Evolutionary conservation across 35 echinoderm and acorn worm genomes (phyloP), one percentile per base, ranked within the genome.

Genomic region (Ophioderma brevispina): DNA sequence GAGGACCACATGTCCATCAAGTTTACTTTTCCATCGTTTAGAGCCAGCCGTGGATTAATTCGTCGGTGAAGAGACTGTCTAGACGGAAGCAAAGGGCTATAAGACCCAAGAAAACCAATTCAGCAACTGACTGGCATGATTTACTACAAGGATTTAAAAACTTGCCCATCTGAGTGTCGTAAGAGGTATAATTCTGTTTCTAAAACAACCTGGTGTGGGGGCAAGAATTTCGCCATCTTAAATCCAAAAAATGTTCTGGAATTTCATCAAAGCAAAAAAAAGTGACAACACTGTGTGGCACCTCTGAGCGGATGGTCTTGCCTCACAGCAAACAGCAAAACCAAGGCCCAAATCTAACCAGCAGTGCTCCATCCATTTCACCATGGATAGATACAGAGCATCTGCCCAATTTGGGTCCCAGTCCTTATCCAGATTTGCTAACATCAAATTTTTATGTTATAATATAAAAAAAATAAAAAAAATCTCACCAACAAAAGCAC

Each of bases 281-380:
- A 75, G 77, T n/a, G 86, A 87, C 37, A 40, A 23, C 13, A 40
- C 86, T 78, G 86, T 17, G 37, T 87, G 70, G 86, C 86, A 18
- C 35, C 86, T 21, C 36, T 81, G 25, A 31, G 15, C 23, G 79
- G 33, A 81, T 81, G 79, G 86, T 40, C 1, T 76, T 38, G 40
- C 52, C 36, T 15, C n/a, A 86, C 31, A 75, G 33, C 21, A 37
- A 35, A 39, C 81, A 39, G 0, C n/a, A 13, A 23, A 15, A 86
- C 32, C 31, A 90, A 82, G 52, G 49, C 84, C n/a, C 49, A 86
- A 6, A 83, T 90, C 78, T 1, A 84, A 90, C 55, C 34, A 42
- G 5, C 80, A 90, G 38, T 90, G 80, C 42, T 1, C 77, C n/a
- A 4, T 89, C 87, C 39, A 39, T 13, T 89, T 89, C 31, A 37